A percentile compares a stretch with the other conserved stretches of the same genome.
Conservation (phyloP, 1,140 invertebrate genomes). For the Saccostrea glomerata region DNA sequence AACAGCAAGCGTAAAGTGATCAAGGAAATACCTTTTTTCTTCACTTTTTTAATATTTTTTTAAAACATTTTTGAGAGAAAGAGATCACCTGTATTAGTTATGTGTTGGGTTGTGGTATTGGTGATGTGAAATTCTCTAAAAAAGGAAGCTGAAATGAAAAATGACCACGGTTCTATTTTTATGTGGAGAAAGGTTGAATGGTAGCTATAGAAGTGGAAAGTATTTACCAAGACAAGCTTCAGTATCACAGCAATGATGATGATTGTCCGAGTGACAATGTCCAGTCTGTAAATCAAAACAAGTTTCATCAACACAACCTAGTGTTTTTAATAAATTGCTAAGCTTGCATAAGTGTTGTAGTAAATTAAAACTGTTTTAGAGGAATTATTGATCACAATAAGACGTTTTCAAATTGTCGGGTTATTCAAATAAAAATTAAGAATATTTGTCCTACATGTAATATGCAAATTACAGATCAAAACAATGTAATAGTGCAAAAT, state of each 20-base stretch:
- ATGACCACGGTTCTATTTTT: not conserved
- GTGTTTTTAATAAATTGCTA: too few relatives aligned
- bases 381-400: too few relatives aligned
- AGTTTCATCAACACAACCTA: too few relatives aligned
- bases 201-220: not conserved
- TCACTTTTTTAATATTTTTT: not conserved
- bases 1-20: not conserved
- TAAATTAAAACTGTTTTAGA: too few relatives aligned
- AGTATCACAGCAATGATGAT: not conserved
- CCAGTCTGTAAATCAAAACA: not conserved
- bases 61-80: not conserved
- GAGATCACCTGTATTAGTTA: not conserved
- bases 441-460: too few relatives aligned
- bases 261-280: not conserved
- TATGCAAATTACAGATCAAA: too few relatives aligned
- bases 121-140: not conserved
- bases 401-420: too few relatives aligned
- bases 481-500: too few relatives aligned
- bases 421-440: too few relatives aligned
- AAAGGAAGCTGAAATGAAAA: not conserved
- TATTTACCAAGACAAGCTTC: constrained; percentile 8
- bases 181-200: not conserved
- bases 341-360: too few relatives aligned
- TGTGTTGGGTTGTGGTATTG: not conserved
- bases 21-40: not conserved